These are phyloP conservation scores for Sebastolobus alascanus DNA, from an alignment of 2,797 vertebrate species.

Conservation along the genomic window DNA sequence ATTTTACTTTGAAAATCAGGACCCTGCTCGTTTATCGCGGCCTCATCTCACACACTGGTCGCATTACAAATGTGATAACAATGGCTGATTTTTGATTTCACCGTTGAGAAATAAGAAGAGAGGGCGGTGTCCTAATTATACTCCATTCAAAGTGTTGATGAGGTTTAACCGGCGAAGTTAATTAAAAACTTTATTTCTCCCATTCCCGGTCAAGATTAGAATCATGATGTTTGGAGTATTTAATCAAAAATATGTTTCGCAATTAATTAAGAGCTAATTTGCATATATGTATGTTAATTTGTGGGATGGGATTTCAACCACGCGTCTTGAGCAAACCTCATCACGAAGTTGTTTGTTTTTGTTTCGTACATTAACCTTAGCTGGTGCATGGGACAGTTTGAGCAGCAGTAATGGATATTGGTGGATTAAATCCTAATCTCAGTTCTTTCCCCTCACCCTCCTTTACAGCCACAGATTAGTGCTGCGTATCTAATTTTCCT, in stretches of 20 bases:
- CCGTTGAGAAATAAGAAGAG: constrained; percentile 78
- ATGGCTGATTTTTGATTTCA: constrained; percentile 85
- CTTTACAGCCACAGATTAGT: constrained; percentile 73
- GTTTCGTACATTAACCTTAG: constrained; percentile 33
- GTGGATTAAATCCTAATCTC: constrained; percentile 77
- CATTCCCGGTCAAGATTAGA: constrained; percentile 84
- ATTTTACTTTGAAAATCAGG: constrained; percentile 85
- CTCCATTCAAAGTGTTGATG: constrained; percentile 88
- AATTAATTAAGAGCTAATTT: constrained; percentile 86
- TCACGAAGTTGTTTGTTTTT: constrained; percentile 70
- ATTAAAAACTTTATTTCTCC: constrained; percentile 82
- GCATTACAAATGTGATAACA: constrained; percentile 88
- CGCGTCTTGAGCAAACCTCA: constrained; percentile 63
- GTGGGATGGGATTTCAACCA: constrained; percentile 78
- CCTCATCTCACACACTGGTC: constrained; percentile 81
- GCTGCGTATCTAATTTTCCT: constrained; percentile 70
- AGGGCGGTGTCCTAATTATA: constrained; percentile 83
- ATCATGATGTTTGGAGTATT: constrained; percentile 88
- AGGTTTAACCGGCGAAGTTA: constrained; percentile 89
- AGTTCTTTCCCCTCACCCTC: constrained; percentile 68
- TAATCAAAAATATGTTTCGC: constrained; percentile 86
- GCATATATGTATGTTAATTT: constrained; percentile 86
- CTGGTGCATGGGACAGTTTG: constrained; percentile 22
- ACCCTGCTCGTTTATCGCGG: constrained; percentile 78
- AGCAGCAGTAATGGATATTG: constrained; percentile 40